These are phyloP conservation scores for Sphaerophoria taeniata DNA, from an alignment of 2,888 invertebrate genomes.

Conservation along the genomic window DNA sequence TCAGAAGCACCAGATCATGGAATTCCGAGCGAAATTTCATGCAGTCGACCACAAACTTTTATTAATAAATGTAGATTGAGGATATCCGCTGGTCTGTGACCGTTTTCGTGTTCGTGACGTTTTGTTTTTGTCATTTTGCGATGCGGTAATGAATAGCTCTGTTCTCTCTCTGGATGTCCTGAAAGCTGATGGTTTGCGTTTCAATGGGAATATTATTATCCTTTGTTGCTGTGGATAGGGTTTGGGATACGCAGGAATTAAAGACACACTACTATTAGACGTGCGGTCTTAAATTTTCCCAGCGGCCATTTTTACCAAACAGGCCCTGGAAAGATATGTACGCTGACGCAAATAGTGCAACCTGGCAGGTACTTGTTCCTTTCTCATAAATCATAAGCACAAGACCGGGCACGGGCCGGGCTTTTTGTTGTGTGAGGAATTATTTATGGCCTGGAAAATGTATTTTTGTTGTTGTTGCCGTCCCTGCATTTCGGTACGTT, in stretches of 20 bases:
- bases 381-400: conserved; percentile 57
- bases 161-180: too few species aligned
- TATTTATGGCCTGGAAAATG: conserved; percentile 52
- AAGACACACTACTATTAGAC: too few species aligned
- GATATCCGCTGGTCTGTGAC: conserved; percentile 6
- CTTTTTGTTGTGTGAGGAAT: conserved; percentile 31
- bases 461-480: too few species aligned
- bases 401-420: not conserved
- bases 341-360: conserved; percentile 41
- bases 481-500: not conserved
- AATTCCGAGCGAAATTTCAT: conserved; percentile 50
- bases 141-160: too few species aligned
- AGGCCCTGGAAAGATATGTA: not conserved
- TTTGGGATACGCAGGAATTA: too few species aligned
- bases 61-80: conserved; percentile 52
- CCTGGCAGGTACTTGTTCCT: conserved; percentile 30
- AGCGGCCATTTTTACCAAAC: too few species aligned
- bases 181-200: too few species aligned
- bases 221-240: too few species aligned
- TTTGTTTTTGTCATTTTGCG: too few species aligned
- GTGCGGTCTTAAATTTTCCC: too few species aligned
- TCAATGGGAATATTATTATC: too few species aligned
- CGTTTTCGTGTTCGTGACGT: too few species aligned
- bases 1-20: conserved; percentile 25
- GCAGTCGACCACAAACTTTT: conserved; percentile 61